phyloP scores from a whole-genome alignment of 2,888 invertebrate genomes.

The Ommatoiulus sabulosus region DNA sequence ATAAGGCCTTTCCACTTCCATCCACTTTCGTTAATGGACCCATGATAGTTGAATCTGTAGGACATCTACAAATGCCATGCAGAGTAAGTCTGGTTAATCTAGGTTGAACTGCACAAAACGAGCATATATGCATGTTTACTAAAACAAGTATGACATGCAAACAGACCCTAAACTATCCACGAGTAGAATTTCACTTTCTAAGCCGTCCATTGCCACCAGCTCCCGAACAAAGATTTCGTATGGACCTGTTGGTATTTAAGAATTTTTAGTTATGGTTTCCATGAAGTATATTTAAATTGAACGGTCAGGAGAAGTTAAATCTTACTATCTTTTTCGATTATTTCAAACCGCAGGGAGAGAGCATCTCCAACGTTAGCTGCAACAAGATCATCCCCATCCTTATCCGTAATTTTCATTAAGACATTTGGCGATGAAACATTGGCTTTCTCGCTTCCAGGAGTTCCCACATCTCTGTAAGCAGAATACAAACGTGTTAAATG shows the following conservation, averaged over 20 bases:
- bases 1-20: conserved; percentile 74
- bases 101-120: neutral
- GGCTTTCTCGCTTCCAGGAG: conserved; percentile 88
- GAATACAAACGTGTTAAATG: neutral
- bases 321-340: conserved; percentile 85
- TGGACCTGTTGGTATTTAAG: conserved; percentile 69
- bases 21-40: conserved; percentile 64
- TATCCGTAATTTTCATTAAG: conserved; percentile 77
- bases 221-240: conserved; percentile 96
- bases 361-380: conserved; percentile 94
- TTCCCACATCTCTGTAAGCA: conserved; percentile 76
- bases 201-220: conserved; percentile 93
- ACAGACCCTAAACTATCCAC: conserved; percentile 88
- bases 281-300: neutral
- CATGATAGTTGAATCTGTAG: conserved; percentile 69
- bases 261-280: neutral
- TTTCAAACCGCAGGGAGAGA: conserved; percentile 89
- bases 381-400: conserved; percentile 84
- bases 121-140: neutral
- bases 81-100: neutral
- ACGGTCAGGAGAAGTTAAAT: neutral
- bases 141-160: neutral
- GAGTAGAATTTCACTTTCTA: conserved; percentile 91
- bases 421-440: conserved; percentile 94
- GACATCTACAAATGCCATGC: conserved; percentile 65